Evolutionary conservation across 2,888 invertebrate species (phyloP).

Genomic region (Bibio marci): DNA sequence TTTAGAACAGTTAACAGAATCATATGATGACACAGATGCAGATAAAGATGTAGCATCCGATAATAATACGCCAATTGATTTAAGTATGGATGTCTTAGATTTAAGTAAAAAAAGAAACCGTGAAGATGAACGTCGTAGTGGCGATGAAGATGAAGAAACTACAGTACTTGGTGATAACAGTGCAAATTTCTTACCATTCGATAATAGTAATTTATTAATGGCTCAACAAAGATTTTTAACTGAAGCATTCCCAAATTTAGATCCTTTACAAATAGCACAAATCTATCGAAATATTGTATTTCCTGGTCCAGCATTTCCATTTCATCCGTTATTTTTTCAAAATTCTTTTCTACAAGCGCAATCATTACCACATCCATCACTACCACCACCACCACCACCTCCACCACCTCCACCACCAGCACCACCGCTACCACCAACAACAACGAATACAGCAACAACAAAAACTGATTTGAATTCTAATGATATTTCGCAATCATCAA

Average conservation of each 20-base stretch:
- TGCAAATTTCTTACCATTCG: too few relatives aligned
- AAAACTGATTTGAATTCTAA: slow-evolving; percentile 1
- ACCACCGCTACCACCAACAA: slow-evolving; percentile 1
- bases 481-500: slow-evolving; percentile 15
- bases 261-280: slow-evolving; percentile 43
- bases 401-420: neutral
- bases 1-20: slow-evolving; percentile 35
- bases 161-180: slow-evolving; percentile 5
- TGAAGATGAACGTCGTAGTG: slow-evolving; percentile 13
- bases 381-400: neutral
- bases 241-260: slow-evolving; percentile 40
- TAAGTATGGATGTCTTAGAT: slow-evolving; percentile 65
- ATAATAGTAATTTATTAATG: slow-evolving; percentile 25
- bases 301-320: slow-evolving; percentile 37
- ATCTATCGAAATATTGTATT: slow-evolving; percentile 39
- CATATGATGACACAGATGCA: slow-evolving; percentile 19
- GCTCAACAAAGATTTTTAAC: slow-evolving; percentile 52
- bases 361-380: too few relatives aligned
- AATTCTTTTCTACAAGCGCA: slow-evolving; percentile 34
- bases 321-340: slow-evolving; percentile 47
- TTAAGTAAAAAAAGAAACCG: slow-evolving; percentile 49
- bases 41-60: slow-evolving; percentile 5
- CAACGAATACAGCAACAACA: neutral
- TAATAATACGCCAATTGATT: slow-evolving; percentile 49
- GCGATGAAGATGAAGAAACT: slow-evolving; percentile 13